Evolutionary conservation across 2,113 vertebrate species (phyloP), one percentile per base, ranked within the genome.

Genomic region (Dunckerocampus dactyliophorus): DNA sequence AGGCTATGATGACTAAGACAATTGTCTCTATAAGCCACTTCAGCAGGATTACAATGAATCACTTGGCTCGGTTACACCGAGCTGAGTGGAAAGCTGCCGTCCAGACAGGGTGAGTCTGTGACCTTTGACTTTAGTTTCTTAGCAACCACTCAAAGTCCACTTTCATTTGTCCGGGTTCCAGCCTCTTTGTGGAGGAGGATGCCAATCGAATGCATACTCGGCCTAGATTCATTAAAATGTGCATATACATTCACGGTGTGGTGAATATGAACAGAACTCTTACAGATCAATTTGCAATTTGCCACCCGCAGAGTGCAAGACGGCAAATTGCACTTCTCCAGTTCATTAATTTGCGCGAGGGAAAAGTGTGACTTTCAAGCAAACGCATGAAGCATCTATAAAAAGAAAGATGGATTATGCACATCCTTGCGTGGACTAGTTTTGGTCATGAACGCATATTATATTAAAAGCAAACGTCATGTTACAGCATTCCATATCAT

Each of bases 1-100:
- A 85, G 68, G 59, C 68, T 63, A 71, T 67, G 60, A 58, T 42
- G 75, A 74, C 67, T 66, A 74, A 84, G 71, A 85, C 81, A 82
- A 85, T 76, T 65, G 66, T 37, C 47, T 52, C 63, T 54, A 47
- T 77, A 79, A 82, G 65, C 66, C 72, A 80, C 76, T 75, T 77
- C 59, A 62, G 69, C 34, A 46, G 82, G 77, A 83, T 81, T 81
- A 83, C 76, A 79, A 77, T 66, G 52, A 70, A 56, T 16, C 52
- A 65, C 71, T 79, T 76, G 72, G 76, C 64, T 47, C 24, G 59
- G 65, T 66, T 73, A 75, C 72, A 74, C 45, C 61, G 7, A 56
- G 63, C 67, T 3, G 58, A 20, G 51, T 51, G 58, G 48, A 72
- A 47, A 58, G 16, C 34, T 21, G 63, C 63, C 72, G 60, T 59